These are phyloP conservation scores for Heterocephalus glaber DNA, from an alignment of 2,113 vertebrate genomes.

Conservation along the genomic window DNA sequence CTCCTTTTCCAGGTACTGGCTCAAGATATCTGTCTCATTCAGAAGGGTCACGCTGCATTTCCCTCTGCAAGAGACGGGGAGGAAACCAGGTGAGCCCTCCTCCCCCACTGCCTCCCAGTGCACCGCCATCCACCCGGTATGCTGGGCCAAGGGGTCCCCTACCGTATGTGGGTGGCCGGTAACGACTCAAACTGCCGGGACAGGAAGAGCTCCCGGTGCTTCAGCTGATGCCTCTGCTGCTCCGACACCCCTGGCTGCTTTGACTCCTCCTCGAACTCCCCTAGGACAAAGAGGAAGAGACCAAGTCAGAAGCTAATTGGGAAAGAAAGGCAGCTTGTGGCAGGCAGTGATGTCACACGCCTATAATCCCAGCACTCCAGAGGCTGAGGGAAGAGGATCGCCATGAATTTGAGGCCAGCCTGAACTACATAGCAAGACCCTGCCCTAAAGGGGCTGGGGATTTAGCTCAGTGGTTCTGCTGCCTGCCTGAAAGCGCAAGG, in stretches of 20 bases:
- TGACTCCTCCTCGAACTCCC: conserved; percentile 96
- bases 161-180: conserved; percentile 96
- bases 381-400: neutral
- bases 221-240: conserved; percentile 94
- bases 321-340: neutral
- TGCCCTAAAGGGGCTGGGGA: too few relatives aligned
- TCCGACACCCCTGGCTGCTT: conserved; percentile 92
- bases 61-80: conserved; percentile 84
- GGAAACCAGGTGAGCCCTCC: neutral
- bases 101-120: neutral
- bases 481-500: too few relatives aligned
- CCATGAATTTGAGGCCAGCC: neutral
- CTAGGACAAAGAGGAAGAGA: conserved; percentile 76
- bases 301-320: neutral
- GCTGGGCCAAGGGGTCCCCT: neutral
- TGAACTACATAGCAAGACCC: neutral
- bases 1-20: conserved; percentile 93
- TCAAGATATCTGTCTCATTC: conserved; percentile 94
- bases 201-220: conserved; percentile 95
- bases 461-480: too few relatives aligned
- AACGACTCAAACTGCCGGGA: conserved; percentile 95
- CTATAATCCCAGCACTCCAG: neutral
- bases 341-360: neutral
- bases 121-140: neutral
- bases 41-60: conserved; percentile 96